These are phyloP conservation scores for Alsophila aescularia DNA, from an alignment of 2,888 invertebrate genomes.

Conservation along the genomic window DNA sequence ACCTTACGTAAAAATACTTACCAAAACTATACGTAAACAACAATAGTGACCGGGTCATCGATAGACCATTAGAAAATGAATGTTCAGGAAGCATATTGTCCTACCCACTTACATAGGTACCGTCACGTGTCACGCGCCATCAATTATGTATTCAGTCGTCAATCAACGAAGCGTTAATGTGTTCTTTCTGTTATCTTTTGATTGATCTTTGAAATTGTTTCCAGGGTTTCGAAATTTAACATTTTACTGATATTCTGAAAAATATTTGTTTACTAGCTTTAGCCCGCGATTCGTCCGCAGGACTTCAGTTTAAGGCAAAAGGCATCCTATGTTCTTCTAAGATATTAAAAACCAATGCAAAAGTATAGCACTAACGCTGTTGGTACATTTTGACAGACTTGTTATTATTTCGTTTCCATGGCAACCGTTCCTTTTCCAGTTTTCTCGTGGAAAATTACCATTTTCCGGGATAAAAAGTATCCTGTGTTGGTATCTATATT, in stretches of 20 bases:
- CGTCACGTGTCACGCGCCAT: conserved; percentile 9
- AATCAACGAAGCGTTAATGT: conserved; percentile 25
- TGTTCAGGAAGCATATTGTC: conserved; percentile 4
- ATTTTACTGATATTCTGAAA: not conserved
- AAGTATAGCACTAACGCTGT: too few relatives aligned
- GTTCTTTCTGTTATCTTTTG: conserved; percentile 11
- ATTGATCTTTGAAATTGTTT: conserved; percentile 18
- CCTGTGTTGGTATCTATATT: too few relatives aligned
- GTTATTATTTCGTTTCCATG: too few relatives aligned
- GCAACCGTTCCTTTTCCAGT: too few relatives aligned
- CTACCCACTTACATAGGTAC: not conserved
- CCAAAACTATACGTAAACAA: not conserved
- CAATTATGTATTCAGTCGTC: conserved; percentile 17
- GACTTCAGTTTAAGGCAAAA: too few relatives aligned
- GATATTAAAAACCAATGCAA: too few relatives aligned
- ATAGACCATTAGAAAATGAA: conserved; percentile 13
- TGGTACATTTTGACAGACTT: too few relatives aligned
- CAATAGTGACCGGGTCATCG: conserved; percentile 17
- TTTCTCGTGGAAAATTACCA: too few relatives aligned
- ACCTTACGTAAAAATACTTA: not conserved
- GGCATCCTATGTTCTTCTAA: too few relatives aligned
- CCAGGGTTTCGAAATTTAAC: not conserved
- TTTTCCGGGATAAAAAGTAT: too few relatives aligned
- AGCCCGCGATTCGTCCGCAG: too few relatives aligned
- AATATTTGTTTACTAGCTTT: too few relatives aligned